Conservation (phyloP, 1,140 invertebrate species). For the Anastrepha ludens region DNA sequence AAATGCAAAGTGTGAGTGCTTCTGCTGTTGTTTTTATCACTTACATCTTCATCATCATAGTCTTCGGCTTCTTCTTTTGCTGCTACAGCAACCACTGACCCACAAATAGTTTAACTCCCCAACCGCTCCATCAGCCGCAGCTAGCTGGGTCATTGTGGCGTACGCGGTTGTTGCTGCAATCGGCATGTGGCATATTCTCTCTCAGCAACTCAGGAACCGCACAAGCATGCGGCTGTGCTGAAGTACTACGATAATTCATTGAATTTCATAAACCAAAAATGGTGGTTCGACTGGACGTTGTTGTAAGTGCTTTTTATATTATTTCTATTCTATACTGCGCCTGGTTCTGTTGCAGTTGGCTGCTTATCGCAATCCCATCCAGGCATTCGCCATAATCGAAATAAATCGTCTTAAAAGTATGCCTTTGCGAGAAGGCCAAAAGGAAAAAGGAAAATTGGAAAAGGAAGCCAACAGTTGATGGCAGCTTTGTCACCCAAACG, state of each 20-base stretch:
- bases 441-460: neutral
- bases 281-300: slow-evolving; percentile 16
- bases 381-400: slow-evolving; percentile 39
- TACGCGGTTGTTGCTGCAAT: slow-evolving; percentile 11
- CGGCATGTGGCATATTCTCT: slow-evolving; percentile 39
- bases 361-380: slow-evolving; percentile 35
- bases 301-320: slow-evolving; percentile 2
- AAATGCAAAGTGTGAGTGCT: slow-evolving; percentile 30
- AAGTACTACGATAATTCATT: slow-evolving; percentile 40
- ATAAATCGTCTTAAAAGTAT: slow-evolving; percentile 42
- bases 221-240: neutral
- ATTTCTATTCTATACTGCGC: neutral
- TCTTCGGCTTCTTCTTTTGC: neutral
- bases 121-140: neutral
- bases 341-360: neutral
- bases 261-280: slow-evolving; percentile 51
- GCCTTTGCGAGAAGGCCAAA: neutral
- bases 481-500: slow-evolving; percentile 48
- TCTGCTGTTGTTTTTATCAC: neutral
- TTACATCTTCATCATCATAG: neutral
- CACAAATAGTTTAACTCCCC: slow-evolving; percentile 42
- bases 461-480: neutral
- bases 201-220: neutral
- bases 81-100: slow-evolving; percentile 24
- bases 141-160: neutral